These are phyloP conservation scores for Aphidius colemani DNA, from an alignment of 2,888 invertebrate species.

Conservation along the genomic window DNA sequence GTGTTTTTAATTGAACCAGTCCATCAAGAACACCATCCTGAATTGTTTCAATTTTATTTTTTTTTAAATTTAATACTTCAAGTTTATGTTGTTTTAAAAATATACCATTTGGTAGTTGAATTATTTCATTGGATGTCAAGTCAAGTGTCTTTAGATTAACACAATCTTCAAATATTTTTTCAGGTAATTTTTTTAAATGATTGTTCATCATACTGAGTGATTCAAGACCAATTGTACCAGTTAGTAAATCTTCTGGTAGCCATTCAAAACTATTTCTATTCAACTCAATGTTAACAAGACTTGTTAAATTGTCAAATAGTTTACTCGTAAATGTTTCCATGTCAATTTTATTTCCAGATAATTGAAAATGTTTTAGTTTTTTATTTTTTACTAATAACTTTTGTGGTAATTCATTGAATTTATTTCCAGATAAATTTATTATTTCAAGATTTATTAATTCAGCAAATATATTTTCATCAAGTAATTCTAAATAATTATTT, in stretches of 20 bases:
- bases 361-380: conserved; percentile 62
- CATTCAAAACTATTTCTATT: conserved; percentile 64
- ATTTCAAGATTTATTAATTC: conserved; percentile 67
- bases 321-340: conserved; percentile 65
- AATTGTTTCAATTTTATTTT: conserved; percentile 68
- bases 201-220: conserved; percentile 68
- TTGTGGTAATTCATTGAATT: conserved; percentile 67
- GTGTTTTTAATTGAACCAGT: conserved; percentile 57
- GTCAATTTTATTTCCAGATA: conserved; percentile 53
- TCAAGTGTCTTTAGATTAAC: conserved; percentile 68
- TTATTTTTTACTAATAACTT: conserved; percentile 66
- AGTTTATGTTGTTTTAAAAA: conserved; percentile 66
- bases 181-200: conserved; percentile 63
- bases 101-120: conserved; percentile 64
- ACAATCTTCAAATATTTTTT: conserved; percentile 68
- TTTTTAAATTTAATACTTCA: conserved; percentile 66
- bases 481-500: conserved; percentile 67
- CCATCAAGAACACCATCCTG: conserved; percentile 59
- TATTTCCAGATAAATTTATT: conserved; percentile 72
- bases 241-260: conserved; percentile 69
- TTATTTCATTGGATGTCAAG: conserved; percentile 70
- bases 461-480: conserved; percentile 68
- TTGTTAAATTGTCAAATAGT: conserved; percentile 67
- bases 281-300: conserved; percentile 65
- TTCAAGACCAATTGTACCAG: conserved; percentile 64